Conservation (phyloP, 64 coral and sea anemone genomes). For the Hydrozoanthus tunicans region DNA sequence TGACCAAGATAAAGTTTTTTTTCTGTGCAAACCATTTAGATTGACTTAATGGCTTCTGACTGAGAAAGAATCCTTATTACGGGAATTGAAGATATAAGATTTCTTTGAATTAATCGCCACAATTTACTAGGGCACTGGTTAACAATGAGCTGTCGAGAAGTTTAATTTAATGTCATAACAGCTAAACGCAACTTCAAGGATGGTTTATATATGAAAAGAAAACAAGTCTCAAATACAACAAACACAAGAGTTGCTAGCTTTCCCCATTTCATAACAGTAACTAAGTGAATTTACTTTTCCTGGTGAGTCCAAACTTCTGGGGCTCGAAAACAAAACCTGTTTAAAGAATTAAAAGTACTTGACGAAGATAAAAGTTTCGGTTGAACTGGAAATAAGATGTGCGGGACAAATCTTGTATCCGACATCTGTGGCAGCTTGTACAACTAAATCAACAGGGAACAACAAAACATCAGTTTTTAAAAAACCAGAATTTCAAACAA, state of each 20-base stretch:
- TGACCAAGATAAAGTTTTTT: slow-evolving; percentile 47
- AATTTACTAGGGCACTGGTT: slow-evolving; percentile 71
- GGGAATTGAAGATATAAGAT: slow-evolving; percentile 51
- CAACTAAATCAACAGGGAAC: slow-evolving; percentile 66
- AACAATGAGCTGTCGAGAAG: slow-evolving; percentile 86
- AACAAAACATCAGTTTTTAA: slow-evolving; percentile 54
- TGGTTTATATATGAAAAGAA: slow-evolving; percentile 74
- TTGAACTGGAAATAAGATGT: not conserved
- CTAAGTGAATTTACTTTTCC: slow-evolving; percentile 7
- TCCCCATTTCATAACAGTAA: slow-evolving; percentile 50
- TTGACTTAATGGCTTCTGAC: slow-evolving; percentile 74
- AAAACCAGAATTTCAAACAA: slow-evolving; percentile 63
- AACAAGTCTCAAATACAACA: slow-evolving; percentile 63
- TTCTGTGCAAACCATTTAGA: slow-evolving; percentile 32
- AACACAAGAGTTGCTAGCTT: slow-evolving; percentile 52
- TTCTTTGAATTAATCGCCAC: slow-evolving; percentile 76
- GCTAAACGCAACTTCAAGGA: slow-evolving; percentile 63
- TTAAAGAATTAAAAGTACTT: not conserved
- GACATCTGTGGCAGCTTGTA: slow-evolving; percentile 42
- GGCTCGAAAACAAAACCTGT: slow-evolving; percentile 14
- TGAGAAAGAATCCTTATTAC: slow-evolving; percentile 45
- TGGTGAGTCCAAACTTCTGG: not conserved
- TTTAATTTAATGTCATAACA: slow-evolving; percentile 97
- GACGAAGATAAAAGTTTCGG: not conserved
- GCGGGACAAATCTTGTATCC: not conserved